Evolutionary conservation across 2,888 invertebrate genomes (phyloP), one percentile per base, ranked within the genome.

Genomic region (Peribatodes rhomboidaria): DNA sequence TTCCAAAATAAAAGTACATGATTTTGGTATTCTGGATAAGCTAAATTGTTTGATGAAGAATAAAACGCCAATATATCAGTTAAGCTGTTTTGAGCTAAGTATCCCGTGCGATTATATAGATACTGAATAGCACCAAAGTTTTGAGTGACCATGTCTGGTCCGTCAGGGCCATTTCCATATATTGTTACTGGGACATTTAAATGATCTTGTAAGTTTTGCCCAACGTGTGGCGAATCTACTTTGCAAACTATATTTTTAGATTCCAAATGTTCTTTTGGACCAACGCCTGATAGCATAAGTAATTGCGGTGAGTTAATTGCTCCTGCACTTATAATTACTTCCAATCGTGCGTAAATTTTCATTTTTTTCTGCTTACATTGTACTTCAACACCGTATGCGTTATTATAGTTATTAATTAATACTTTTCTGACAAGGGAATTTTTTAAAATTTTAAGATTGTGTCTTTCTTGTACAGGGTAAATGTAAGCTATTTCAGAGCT

Each of bases 181-280:
- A 94, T 74, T 0, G 84, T 77, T 0, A 94, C 56, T 7, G 91
- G 92, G 20, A 89, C 72, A 18, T 79, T 76, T 18, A 85, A 75
- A 74, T 95, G 94, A 68, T 95, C 94, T 73, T 94, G 94, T n/a
- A 94, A 83, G 77, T 94, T 94, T 66, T 86, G 74, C 0, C 94
- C 95, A 0, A 94, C 94, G 0, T 84, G 90, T 0, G 87, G 85
- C 3, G 85, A 86, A 70, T 94, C 81, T 14, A 86, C 77, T 46
- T 88, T 69, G 0, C 88, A 81, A 0, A 73, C 10, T 47, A 94
- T 91, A 10, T 87, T 84, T 9, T 87, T 82, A 1, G 84, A 74
- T 11, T 68, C 42, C 0, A 94, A 75, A 49, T 94, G 85, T 1
- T 83, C 63, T 65, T 76, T 81, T 49, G 92, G 89, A 0, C 94